Conservation (phyloP, 2,797 vertebrate species). For the Clarias platycephalus region DNA sequence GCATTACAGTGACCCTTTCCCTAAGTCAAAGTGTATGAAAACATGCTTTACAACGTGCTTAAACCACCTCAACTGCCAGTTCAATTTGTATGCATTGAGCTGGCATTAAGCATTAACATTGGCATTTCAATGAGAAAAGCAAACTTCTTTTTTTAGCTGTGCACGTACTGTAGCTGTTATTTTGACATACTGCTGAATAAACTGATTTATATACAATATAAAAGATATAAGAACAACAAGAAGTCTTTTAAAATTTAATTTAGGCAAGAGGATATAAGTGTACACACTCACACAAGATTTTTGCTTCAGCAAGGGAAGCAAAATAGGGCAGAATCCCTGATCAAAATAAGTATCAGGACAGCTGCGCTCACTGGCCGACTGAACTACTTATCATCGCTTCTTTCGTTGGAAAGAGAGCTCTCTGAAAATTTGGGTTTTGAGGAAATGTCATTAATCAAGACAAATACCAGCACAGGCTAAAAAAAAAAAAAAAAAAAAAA, state of each 20-base stretch:
- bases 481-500: neutral
- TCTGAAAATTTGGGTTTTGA: conserved; percentile 11
- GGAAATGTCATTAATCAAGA: conserved; percentile 23
- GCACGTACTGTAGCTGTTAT: neutral
- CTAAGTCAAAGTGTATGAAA: neutral
- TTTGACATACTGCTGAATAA: neutral
- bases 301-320: neutral
- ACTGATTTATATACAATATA: neutral
- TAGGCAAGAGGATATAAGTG: neutral
- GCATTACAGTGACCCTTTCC: neutral
- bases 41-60: neutral
- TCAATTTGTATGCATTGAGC: neutral
- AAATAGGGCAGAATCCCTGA: conserved; percentile 19
- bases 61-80: neutral
- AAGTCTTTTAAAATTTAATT: neutral
- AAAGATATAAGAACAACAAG: neutral
- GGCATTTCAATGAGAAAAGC: neutral
- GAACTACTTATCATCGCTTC: conserved; percentile 11
- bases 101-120: neutral
- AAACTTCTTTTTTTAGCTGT: neutral
- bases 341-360: conserved; percentile 19
- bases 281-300: neutral
- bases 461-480: conserved; percentile 5
- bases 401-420: conserved; percentile 2
- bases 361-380: conserved; percentile 2